A percentile compares a stretch with the other conserved stretches of the same genome.
Evolutionary conservation across 2,113 vertebrate species (phyloP).

Genomic region (Eubucco bourcierii): DNA sequence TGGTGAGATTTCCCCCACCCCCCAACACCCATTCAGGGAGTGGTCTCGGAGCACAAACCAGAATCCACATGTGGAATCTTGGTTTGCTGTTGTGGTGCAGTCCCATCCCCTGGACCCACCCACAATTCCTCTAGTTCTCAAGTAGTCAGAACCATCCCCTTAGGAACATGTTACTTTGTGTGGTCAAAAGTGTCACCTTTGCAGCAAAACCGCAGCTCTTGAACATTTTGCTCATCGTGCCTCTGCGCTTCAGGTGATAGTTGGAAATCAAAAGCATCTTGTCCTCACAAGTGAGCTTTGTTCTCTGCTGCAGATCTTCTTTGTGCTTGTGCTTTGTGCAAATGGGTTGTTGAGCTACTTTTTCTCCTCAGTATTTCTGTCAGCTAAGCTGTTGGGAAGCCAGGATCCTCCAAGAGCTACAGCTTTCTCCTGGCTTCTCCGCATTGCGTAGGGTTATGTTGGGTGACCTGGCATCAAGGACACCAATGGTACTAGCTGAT

Average conservation of each 20-base stretch:
- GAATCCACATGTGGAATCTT: not conserved
- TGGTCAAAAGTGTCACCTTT: not conserved
- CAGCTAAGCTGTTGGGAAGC: not conserved
- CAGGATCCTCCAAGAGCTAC: not conserved
- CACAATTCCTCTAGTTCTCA: not conserved
- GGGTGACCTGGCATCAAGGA: constrained; percentile 7
- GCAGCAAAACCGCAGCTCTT: not conserved
- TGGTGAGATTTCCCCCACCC: not conserved
- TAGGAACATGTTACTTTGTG: not conserved
- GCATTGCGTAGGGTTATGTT: not conserved
- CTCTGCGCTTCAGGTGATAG: not conserved
- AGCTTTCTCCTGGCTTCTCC: not conserved
- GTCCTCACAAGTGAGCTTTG: not conserved
- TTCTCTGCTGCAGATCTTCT: not conserved
- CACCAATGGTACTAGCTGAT: not conserved
- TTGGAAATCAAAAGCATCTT: not conserved
- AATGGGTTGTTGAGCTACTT: not conserved
- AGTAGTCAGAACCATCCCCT: not conserved
- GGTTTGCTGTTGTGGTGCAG: not conserved
- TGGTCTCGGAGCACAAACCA: not conserved
- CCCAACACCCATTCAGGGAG: fast-evolving
- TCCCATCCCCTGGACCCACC: not conserved
- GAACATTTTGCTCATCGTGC: not conserved
- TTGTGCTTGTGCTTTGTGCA: constrained; percentile 33
- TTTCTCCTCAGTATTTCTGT: not conserved